These are phyloP conservation scores for Drosophila dives DNA, from an alignment of 2,888 invertebrate genomes.

Conservation along the genomic window DNA sequence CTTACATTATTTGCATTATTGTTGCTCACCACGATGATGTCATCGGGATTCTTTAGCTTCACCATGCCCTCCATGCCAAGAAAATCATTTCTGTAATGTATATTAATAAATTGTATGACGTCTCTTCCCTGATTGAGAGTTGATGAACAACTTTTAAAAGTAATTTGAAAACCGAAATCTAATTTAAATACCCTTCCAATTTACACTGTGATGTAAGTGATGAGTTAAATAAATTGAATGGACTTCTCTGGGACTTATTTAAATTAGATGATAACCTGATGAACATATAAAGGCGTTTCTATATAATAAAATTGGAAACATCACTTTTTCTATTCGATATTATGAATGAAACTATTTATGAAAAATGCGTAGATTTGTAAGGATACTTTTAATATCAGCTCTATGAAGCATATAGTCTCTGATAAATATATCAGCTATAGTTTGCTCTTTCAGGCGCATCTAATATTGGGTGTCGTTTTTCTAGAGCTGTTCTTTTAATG, in stretches of 20 bases:
- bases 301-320: neutral
- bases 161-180: too few species aligned
- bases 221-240: neutral
- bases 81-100: slow-evolving; percentile 87
- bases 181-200: neutral
- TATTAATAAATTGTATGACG: neutral
- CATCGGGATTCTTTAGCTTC: slow-evolving; percentile 89
- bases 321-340: neutral
- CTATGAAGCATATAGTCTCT: neutral
- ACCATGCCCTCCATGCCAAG: slow-evolving; percentile 90
- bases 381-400: neutral
- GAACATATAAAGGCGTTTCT: neutral
- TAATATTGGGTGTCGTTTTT: neutral
- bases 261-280: neutral
- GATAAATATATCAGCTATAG: neutral
- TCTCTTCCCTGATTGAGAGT: neutral
- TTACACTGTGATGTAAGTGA: neutral
- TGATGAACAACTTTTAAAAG: too few species aligned
- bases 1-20: slow-evolving; percentile 34
- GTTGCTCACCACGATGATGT: slow-evolving; percentile 85
- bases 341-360: neutral
- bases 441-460: neutral
- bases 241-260: neutral
- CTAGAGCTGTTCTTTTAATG: neutral
- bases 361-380: neutral